phyloP scores from a whole-genome alignment of 2,888 invertebrate genomes.

The Physocephala rufipes region DNA sequence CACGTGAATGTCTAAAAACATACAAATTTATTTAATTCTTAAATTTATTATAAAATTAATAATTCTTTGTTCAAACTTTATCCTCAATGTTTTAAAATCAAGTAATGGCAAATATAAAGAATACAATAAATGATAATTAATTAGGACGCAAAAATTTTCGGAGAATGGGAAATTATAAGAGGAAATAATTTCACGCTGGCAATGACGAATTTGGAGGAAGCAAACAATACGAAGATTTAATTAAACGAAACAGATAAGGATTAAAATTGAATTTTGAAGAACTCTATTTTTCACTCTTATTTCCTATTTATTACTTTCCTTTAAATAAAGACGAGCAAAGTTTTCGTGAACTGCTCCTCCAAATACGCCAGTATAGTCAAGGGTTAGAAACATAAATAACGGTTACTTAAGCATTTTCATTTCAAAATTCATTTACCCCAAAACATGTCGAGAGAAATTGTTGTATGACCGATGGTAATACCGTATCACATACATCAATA shows the following conservation, averaged over 20 bases:
- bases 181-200: neutral
- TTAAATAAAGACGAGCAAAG: neutral
- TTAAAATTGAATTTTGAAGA: too few relatives aligned
- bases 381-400: too few relatives aligned
- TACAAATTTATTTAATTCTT: too few relatives aligned
- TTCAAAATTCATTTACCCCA: slow-evolving; percentile 62
- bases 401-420: neutral
- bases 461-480: slow-evolving; percentile 65
- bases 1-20: too few relatives aligned
- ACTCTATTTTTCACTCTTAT: too few relatives aligned
- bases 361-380: too few relatives aligned
- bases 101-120: slow-evolving; percentile 46
- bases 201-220: neutral
- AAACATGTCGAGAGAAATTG: slow-evolving; percentile 65
- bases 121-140: neutral
- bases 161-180: neutral
- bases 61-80: too few relatives aligned
- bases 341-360: neutral
- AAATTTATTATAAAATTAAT: too few relatives aligned
- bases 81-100: slow-evolving; percentile 45
- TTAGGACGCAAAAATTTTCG: neutral
- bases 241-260: neutral
- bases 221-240: neutral
- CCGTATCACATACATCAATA: slow-evolving; percentile 70
- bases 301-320: neutral